phyloP scores from a whole-genome alignment of 1,140 invertebrate genomes.

The Drosophila ogumai region DNA sequence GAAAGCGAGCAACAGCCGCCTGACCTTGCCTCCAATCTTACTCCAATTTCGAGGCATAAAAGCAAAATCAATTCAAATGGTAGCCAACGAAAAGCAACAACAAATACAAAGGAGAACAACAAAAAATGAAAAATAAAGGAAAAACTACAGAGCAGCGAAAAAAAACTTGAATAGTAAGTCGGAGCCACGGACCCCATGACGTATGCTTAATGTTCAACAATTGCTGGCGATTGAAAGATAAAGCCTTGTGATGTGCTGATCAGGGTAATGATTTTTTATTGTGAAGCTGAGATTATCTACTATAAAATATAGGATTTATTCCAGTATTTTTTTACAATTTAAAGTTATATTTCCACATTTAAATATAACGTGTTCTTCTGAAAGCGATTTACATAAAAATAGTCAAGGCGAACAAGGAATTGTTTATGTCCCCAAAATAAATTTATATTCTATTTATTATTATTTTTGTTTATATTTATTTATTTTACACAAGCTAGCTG shows the following conservation, averaged over 20 bases:
- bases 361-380: background rate
- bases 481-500: no score
- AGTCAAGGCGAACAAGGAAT: background rate
- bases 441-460: no score
- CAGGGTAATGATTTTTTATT: background rate
- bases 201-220: conserved; percentile 44
- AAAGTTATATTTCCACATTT: background rate
- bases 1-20: conserved; percentile 3
- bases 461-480: no score
- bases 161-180: conserved; percentile 25
- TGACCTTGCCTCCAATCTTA: conserved; percentile 53
- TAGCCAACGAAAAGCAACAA: conserved; percentile 15
- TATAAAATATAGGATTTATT: background rate
- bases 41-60: conserved; percentile 41
- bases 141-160: conserved; percentile 6
- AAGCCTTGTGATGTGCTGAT: conserved; percentile 4
- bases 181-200: conserved; percentile 42
- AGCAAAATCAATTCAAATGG: conserved; percentile 58
- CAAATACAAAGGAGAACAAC: background rate
- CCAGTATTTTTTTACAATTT: background rate
- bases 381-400: background rate
- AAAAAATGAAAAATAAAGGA: conserved; percentile 13
- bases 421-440: background rate
- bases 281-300: background rate
- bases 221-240: conserved; percentile 5